phyloP scores from a whole-genome alignment of 1,140 invertebrate species.

The Drosophila azteca region DNA sequence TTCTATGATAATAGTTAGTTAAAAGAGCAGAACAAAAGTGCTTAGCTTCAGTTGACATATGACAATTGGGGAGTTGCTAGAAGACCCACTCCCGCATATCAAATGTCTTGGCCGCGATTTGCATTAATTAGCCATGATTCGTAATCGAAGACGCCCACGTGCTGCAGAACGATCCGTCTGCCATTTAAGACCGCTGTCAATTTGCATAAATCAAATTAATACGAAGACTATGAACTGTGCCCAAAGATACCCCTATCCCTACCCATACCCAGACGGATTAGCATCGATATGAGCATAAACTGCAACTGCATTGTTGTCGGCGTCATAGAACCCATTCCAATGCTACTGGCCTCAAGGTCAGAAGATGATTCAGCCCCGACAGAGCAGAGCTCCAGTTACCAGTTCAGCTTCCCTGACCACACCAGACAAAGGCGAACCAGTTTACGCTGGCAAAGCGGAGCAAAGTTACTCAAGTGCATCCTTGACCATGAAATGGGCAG shows the following conservation, averaged over 20 bases:
- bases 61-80: conserved; percentile 24
- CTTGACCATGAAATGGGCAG: conserved; percentile 66
- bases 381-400: conserved; percentile 39
- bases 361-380: conserved; percentile 11
- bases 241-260: conserved; percentile 16
- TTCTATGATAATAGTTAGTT: no score
- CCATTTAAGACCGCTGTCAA: conserved; percentile 56
- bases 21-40: no score
- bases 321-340: no score
- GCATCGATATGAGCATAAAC: conserved; percentile 29
- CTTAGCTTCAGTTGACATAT: conserved; percentile 28
- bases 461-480: conserved; percentile 38
- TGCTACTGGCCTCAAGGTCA: conserved; percentile 40
- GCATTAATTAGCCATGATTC: conserved; percentile 57
- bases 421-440: conserved; percentile 34
- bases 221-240: conserved; percentile 26
- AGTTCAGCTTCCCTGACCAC: conserved; percentile 9
- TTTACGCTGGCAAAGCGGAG: conserved; percentile 22
- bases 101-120: conserved; percentile 42
- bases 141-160: conserved; percentile 56
- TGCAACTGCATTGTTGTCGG: neutral
- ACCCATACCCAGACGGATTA: conserved; percentile 67
- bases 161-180: conserved; percentile 59
- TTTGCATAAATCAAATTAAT: conserved; percentile 66
- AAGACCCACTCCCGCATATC: conserved; percentile 35